Conservation (phyloP, 2,797 vertebrate genomes). For the Spheniscus humboldti region DNA sequence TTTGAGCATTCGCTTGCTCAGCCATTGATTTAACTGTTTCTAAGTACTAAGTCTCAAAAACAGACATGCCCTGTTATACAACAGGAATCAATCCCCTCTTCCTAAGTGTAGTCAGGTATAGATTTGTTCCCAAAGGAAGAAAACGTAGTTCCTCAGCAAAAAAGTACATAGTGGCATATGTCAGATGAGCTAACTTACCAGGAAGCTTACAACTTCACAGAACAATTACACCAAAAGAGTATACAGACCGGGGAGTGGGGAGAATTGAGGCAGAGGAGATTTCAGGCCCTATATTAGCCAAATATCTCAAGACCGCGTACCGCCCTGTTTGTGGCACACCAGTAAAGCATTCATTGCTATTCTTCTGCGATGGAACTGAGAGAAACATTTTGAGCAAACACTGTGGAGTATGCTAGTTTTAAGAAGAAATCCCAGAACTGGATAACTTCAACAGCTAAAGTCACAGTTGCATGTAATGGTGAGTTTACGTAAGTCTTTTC, state of each 20-base stretch:
- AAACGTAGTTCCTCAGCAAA: background rate
- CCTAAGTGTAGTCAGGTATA: background rate
- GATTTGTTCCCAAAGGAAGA: background rate
- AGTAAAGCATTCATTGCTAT: background rate
- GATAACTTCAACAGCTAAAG: background rate
- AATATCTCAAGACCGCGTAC: rapidly evolving
- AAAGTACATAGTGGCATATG: background rate
- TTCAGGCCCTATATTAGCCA: background rate
- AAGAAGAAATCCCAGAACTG: background rate
- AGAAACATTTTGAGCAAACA: background rate
- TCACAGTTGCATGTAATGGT: background rate
- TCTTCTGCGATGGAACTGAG: background rate
- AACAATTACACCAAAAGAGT: background rate
- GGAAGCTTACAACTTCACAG: background rate
- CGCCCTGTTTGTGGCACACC: background rate
- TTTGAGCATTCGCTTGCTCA: background rate
- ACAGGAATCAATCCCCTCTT: background rate
- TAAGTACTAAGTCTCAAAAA: background rate
- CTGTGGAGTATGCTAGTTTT: background rate
- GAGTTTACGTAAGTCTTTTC: background rate
- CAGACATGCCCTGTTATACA: background rate
- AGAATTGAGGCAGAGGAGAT: background rate
- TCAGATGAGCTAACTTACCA: background rate
- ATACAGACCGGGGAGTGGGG: background rate
- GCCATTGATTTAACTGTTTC: background rate